These are phyloP conservation scores for Sciurus niger DNA, from an alignment of 2,113 vertebrate genomes.

Conservation along the genomic window DNA sequence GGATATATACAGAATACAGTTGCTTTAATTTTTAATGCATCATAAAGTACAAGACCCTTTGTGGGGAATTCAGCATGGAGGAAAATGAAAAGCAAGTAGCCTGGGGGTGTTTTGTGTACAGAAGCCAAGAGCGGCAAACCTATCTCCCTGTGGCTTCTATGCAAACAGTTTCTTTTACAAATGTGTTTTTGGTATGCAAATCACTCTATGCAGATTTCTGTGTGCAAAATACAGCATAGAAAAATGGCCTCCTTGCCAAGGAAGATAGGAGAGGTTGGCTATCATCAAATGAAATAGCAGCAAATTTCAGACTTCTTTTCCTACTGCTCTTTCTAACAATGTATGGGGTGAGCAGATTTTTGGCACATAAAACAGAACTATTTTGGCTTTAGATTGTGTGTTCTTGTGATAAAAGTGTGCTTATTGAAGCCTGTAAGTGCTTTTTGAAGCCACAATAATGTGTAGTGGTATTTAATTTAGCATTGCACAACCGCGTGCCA, in stretches of 20 bases:
- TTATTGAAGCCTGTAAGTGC: constrained; percentile 79
- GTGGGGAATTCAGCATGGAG: not conserved
- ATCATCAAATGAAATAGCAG: constrained; percentile 68
- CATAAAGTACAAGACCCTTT: constrained; percentile 28
- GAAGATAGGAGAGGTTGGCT: constrained; percentile 78
- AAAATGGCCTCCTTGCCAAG: constrained; percentile 79
- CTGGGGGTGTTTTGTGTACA: constrained; percentile 62
- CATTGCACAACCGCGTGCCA: constrained; percentile 55
- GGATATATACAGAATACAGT: not conserved
- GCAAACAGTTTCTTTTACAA: constrained; percentile 75
- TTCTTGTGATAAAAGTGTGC: constrained; percentile 79
- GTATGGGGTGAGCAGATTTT: constrained; percentile 78
- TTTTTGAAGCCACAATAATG: constrained; percentile 74
- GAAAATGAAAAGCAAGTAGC: constrained; percentile 78
- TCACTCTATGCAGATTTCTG: constrained; percentile 78
- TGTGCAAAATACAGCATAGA: constrained; percentile 83
- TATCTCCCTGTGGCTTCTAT: constrained; percentile 71
- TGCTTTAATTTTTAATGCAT: constrained; percentile 76
- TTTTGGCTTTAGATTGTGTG: constrained; percentile 81
- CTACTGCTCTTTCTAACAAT: constrained; percentile 82
- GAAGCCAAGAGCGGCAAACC: constrained; percentile 70
- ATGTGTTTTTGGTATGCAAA: constrained; percentile 83
- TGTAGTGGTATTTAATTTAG: constrained; percentile 77
- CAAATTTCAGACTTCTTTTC: constrained; percentile 79
- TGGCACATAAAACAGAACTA: constrained; percentile 70